A percentile compares a stretch with the other conserved stretches of the same genome.
These are phyloP conservation scores for Podarcis muralis DNA, from an alignment of 2,113 vertebrate genomes.

Conservation along the genomic window DNA sequence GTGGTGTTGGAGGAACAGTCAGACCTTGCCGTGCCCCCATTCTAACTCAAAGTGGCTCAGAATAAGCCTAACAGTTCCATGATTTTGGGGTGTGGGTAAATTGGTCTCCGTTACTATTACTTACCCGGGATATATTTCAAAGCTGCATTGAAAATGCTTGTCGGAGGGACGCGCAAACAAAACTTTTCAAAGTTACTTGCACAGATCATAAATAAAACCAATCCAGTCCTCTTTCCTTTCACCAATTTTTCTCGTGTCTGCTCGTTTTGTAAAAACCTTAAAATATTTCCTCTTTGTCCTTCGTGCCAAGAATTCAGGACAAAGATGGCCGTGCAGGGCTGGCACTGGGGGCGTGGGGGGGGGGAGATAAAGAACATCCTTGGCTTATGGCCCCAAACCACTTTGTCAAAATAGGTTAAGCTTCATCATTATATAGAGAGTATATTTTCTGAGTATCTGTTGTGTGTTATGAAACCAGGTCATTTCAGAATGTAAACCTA, in stretches of 20 bases:
- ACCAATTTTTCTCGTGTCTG: neutral
- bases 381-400: neutral
- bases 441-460: neutral
- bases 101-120: no score
- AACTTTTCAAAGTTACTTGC: neutral
- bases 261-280: neutral
- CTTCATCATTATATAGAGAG: neutral
- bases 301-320: neutral
- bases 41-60: no score
- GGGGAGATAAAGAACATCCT: neutral
- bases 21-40: no score
- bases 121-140: neutral
- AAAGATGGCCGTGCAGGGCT: neutral
- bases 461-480: neutral
- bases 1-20: no score
- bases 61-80: no score
- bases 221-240: neutral
- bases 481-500: neutral
- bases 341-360: neutral
- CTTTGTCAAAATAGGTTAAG: conserved; percentile 3
- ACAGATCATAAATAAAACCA: neutral
- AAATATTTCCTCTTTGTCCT: neutral
- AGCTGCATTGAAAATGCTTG: neutral
- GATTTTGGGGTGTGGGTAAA: no score
- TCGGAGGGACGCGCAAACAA: no score